A percentile compares a stretch with the other conserved stretches of the same genome.
Conservation (phyloP, 2,888 invertebrate species). For the Synergus itoensis region DNA sequence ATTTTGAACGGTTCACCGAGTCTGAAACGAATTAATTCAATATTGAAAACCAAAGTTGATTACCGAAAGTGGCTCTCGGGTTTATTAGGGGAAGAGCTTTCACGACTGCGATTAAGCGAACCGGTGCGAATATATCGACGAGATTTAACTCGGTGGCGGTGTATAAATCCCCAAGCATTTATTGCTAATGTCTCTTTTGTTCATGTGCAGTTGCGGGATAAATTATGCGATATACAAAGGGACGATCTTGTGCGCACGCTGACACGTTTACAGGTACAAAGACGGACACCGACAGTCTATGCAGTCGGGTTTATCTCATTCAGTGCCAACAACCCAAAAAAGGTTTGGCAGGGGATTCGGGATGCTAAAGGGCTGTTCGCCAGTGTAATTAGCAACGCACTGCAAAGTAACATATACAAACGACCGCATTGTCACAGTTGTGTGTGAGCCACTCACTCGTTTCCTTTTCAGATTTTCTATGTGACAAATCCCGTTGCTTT, state of each 20-base stretch:
- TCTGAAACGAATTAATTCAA: conserved; percentile 10
- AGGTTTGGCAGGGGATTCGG: conserved; percentile 44
- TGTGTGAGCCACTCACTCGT: conserved; percentile 42
- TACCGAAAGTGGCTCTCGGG: conserved; percentile 22
- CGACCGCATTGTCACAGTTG: conserved; percentile 58
- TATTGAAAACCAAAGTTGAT: conserved; percentile 22
- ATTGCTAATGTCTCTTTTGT: conserved; percentile 42
- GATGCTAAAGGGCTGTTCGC: conserved; percentile 51
- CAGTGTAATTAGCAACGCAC: conserved; percentile 68
- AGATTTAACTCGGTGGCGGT: conserved; percentile 32
- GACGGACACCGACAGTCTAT: conserved; percentile 43
- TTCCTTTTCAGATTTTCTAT: conserved; percentile 57
- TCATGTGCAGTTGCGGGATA: conserved; percentile 34
- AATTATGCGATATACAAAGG: conserved; percentile 40
- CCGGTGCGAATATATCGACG: conserved; percentile 29
- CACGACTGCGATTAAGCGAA: conserved; percentile 29
- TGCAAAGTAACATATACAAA: conserved; percentile 64
- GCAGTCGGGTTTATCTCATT: conserved; percentile 49
- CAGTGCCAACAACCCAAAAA: conserved; percentile 44
- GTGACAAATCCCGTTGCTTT: conserved; percentile 64
- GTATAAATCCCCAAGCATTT: conserved; percentile 32
- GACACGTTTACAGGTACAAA: conserved; percentile 51
- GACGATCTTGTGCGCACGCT: conserved; percentile 37
- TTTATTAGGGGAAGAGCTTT: conserved; percentile 29
- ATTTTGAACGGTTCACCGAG: background rate